phyloP scores from a whole-genome alignment of 2,797 vertebrate genomes.

The Neoniphon sammara region DNA sequence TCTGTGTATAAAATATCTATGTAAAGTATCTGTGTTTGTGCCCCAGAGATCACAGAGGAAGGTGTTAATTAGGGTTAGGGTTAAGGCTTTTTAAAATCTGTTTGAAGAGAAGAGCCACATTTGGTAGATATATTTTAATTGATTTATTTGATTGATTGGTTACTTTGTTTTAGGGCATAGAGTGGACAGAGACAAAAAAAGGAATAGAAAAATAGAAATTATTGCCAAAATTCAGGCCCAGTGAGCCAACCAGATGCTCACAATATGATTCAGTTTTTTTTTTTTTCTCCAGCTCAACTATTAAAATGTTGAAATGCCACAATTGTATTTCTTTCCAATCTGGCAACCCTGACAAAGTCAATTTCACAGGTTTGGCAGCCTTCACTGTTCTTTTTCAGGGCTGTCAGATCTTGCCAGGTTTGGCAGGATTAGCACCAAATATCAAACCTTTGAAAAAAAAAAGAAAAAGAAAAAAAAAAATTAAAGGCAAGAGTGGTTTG shows the following conservation, averaged over 20 bases:
- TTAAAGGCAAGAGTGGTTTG: slow-evolving; percentile 46
- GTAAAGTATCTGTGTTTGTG: slow-evolving; percentile 3
- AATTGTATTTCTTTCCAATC: slow-evolving; percentile 34
- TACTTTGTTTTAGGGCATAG: slow-evolving; percentile 15
- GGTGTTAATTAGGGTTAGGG: too few relatives aligned
- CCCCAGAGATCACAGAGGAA: background rate
- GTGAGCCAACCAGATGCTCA: slow-evolving; percentile 2
- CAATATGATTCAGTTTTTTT: background rate
- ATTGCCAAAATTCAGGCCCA: slow-evolving; percentile 5
- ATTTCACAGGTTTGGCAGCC: slow-evolving; percentile 57
- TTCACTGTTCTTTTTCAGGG: slow-evolving; percentile 34
- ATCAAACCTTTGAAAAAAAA: slow-evolving; percentile 37
- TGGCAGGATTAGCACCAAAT: slow-evolving; percentile 36
- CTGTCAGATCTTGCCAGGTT: slow-evolving; percentile 62
- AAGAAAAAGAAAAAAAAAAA: slow-evolving; percentile 44
- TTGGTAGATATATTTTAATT: background rate
- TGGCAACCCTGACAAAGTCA: slow-evolving; percentile 36
- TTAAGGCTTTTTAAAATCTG: too few relatives aligned
- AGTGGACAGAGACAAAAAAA: background rate
- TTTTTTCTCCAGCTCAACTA: slow-evolving; percentile 27
- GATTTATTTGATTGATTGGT: background rate
- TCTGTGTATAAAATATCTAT: background rate
- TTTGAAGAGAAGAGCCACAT: too few relatives aligned
- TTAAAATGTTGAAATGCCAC: slow-evolving; percentile 34
- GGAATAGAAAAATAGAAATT: background rate